These are phyloP conservation scores for Mola mola DNA, from an alignment of 2,113 vertebrate genomes.

Conservation along the genomic window DNA sequence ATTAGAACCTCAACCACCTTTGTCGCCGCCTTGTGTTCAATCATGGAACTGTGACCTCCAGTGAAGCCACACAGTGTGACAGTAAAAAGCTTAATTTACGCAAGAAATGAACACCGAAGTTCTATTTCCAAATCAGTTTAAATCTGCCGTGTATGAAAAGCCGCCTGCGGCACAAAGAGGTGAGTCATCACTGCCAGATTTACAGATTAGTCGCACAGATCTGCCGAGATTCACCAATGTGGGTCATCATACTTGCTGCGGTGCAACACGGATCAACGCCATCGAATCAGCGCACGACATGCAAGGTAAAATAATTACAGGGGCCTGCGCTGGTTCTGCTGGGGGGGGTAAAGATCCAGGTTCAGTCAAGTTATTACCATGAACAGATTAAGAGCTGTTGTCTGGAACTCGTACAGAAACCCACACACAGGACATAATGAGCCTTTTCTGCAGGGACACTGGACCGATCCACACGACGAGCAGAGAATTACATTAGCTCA, in stretches of 20 bases:
- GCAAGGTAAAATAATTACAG: conserved; percentile 7
- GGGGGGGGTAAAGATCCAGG: neutral
- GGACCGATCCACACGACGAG: conserved; percentile 40
- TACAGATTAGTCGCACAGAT: conserved; percentile 27
- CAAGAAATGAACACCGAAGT: no score
- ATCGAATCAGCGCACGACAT: neutral
- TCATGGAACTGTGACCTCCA: neutral
- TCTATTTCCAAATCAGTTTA: no score
- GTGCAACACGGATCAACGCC: neutral
- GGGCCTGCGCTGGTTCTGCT: neutral
- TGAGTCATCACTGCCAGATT: no score
- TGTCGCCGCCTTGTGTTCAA: conserved; percentile 53
- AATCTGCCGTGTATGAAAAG: no score
- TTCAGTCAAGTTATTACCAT: conserved; percentile 1
- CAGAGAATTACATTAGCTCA: conserved; percentile 26
- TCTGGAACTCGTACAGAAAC: conserved; percentile 4
- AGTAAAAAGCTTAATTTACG: no score
- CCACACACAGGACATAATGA: conserved; percentile 35
- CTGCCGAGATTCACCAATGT: conserved; percentile 5
- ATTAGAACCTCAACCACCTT: no score
- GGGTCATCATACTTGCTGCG: neutral
- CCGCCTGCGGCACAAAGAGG: no score
- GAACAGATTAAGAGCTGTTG: conserved; percentile 34
- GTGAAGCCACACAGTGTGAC: no score
- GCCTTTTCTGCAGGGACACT: conserved; percentile 49